phyloP scores from a whole-genome alignment of 2,888 invertebrate genomes.

The Aromia moschata region DNA sequence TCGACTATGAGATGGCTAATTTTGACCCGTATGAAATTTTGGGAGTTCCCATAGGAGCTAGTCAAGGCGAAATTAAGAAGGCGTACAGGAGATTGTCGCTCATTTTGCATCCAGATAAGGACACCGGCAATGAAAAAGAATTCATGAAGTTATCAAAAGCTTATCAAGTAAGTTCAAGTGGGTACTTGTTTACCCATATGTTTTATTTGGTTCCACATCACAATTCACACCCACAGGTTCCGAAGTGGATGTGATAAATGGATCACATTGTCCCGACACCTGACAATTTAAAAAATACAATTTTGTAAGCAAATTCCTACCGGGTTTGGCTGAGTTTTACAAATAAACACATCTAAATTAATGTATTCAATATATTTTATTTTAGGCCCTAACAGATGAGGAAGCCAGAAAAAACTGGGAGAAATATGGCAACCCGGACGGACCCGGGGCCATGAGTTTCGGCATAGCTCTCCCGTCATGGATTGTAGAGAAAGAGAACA shows the following conservation, averaged over 20 bases:
- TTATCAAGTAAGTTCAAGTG: conserved; percentile 72
- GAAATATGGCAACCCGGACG: conserved; percentile 99
- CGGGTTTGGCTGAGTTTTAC: no score
- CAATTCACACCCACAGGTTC: no score
- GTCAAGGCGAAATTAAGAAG: conserved; percentile 90
- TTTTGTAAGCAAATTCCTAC: no score
- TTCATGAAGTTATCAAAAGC: conserved; percentile 98
- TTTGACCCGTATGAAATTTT: conserved; percentile 99
- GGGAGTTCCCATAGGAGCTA: conserved; percentile 86
- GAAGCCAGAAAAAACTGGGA: conserved; percentile 98
- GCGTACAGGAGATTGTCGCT: conserved; percentile 94
- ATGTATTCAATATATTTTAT: conserved; percentile 4
- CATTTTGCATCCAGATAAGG: conserved; percentile 96
- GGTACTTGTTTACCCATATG: no score
- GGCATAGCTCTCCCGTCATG: conserved; percentile 99
- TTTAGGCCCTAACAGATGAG: conserved; percentile 93
- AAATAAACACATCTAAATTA: no score
- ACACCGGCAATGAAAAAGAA: conserved; percentile 94
- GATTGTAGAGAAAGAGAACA: conserved; percentile 99
- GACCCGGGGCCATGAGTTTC: conserved; percentile 98
- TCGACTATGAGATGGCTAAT: conserved; percentile 98
- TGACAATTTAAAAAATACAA: no score
- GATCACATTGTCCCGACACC: no score
- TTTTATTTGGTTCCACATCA: no score
- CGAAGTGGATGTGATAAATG: no score